phyloP scores from a whole-genome alignment of 2,113 vertebrate species.

The Pimephales promelas region DNA sequence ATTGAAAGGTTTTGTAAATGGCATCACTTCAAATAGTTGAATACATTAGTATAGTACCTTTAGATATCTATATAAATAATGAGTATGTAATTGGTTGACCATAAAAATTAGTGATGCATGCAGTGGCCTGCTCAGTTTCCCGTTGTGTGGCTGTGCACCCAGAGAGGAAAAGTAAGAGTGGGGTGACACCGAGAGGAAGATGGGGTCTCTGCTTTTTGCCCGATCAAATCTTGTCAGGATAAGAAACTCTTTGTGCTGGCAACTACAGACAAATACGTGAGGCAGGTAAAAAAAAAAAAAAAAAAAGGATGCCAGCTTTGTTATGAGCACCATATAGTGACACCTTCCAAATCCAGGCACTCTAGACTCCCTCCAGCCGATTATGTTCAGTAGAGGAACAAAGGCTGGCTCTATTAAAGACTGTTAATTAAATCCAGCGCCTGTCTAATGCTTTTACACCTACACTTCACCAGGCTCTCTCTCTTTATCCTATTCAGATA shows the following conservation, averaged over 20 bases:
- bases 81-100: not conserved
- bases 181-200: conserved; percentile 11
- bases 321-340: conserved; percentile 67
- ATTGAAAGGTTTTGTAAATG: too few species aligned
- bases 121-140: not conserved
- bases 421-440: conserved; percentile 75
- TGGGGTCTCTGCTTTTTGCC: conserved; percentile 41
- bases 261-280: conserved; percentile 44
- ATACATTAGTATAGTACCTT: too few species aligned
- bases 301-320: conserved; percentile 35
- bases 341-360: conserved; percentile 68
- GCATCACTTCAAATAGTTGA: too few species aligned
- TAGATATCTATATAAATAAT: not conserved
- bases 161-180: conserved; percentile 3
- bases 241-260: conserved; percentile 44
- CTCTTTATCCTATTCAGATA: conserved; percentile 72
- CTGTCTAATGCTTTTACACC: conserved; percentile 68
- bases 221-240: conserved; percentile 59
- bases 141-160: not conserved
- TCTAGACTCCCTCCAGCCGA: conserved; percentile 67
- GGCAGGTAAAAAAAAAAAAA: conserved; percentile 31
- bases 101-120: not conserved
- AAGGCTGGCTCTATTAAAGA: conserved; percentile 67
- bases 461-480: conserved; percentile 71
- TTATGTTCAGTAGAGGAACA: conserved; percentile 72